Conservation (phyloP, 1,140 invertebrate genomes). For the Cyclina sinensis region DNA sequence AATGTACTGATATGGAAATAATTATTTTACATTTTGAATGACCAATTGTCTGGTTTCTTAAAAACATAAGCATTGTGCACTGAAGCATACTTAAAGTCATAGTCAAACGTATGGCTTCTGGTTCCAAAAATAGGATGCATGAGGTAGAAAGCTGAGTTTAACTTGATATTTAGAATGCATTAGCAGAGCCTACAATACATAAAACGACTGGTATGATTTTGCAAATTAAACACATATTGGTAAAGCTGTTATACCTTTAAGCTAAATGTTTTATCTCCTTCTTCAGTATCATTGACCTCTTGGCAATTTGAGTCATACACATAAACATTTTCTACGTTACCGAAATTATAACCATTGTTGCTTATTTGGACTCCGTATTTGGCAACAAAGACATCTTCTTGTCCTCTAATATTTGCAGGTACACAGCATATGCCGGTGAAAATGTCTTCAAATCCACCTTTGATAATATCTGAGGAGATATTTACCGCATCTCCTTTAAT, state of each 20-base stretch:
- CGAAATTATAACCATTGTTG: neutral
- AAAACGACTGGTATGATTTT: too few species aligned
- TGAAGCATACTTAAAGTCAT: too few species aligned
- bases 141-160: too few species aligned
- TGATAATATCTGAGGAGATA: neutral
- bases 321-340: neutral
- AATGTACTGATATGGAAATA: too few species aligned
- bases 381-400: neutral
- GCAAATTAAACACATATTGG: neutral
- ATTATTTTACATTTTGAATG: too few species aligned
- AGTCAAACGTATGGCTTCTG: too few species aligned
- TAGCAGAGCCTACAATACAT: too few species aligned
- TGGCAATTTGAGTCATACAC: neutral
- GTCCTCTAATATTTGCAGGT: neutral
- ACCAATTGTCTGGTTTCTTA: too few species aligned
- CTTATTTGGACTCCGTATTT: neutral
- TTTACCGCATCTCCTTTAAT: too few species aligned
- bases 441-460: neutral
- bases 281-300: neutral
- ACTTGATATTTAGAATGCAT: too few species aligned
- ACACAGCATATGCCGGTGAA: conserved; percentile 6
- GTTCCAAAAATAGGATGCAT: too few species aligned
- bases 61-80: too few species aligned
- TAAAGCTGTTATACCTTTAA: neutral
- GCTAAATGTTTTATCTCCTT: neutral